Conservation (phyloP, 2,797 vertebrate species). For the Enteromius paludinosus region DNA sequence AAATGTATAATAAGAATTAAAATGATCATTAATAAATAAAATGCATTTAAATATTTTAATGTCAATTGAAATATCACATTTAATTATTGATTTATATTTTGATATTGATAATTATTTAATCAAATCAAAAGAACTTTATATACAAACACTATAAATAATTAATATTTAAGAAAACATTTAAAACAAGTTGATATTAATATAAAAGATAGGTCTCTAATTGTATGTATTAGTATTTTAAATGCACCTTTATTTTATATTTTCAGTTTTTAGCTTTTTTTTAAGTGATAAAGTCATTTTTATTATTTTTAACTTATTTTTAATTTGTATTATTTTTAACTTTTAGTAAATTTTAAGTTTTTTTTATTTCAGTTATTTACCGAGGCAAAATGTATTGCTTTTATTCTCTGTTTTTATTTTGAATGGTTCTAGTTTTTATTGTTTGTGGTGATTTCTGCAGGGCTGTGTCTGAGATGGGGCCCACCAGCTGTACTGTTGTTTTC, state of each 20-base stretch:
- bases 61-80: background rate
- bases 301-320: background rate
- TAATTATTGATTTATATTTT: background rate
- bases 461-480: background rate
- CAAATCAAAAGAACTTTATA: background rate
- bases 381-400: too few relatives aligned
- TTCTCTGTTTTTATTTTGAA: background rate
- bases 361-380: background rate
- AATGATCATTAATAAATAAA: background rate
- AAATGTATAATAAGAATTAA: background rate
- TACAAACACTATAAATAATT: background rate
- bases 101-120: background rate
- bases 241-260: background rate
- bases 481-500: slow-evolving; percentile 13
- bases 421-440: background rate
- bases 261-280: too few relatives aligned
- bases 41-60: background rate
- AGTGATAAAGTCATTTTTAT: background rate
- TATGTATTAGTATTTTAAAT: too few relatives aligned
- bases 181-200: background rate
- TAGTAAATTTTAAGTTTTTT: background rate
- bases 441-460: background rate
- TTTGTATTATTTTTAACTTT: background rate
- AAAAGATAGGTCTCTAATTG: background rate
- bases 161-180: background rate